Evolutionary conservation across 2,113 vertebrate species (phyloP).

Genomic region (Mustela lutreola): DNA sequence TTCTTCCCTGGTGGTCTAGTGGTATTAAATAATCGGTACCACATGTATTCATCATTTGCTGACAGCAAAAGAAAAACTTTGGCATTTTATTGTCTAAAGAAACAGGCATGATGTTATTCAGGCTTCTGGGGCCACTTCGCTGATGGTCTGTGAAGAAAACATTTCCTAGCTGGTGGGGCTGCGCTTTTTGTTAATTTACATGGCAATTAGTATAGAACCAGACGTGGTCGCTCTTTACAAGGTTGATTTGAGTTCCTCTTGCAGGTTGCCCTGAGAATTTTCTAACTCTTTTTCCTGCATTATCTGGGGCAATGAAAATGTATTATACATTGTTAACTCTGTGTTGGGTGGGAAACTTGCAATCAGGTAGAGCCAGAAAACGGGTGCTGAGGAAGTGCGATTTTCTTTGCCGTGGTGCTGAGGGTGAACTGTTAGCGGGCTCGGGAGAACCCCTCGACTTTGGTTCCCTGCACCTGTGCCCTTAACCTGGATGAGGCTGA

Average conservation of each 20-base stretch:
- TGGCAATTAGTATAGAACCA: constrained; percentile 83
- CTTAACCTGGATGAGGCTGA: not conserved
- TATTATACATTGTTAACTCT: constrained; percentile 73
- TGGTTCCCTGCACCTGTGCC: not conserved
- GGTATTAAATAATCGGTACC: constrained; percentile 92
- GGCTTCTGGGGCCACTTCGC: constrained; percentile 81
- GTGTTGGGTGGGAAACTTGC: constrained; percentile 59
- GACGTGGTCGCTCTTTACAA: constrained; percentile 78
- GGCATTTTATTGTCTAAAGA: constrained; percentile 89
- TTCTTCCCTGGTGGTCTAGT: constrained; percentile 93
- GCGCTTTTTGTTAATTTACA: constrained; percentile 83
- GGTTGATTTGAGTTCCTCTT: constrained; percentile 74
- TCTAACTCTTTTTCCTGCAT: constrained; percentile 75
- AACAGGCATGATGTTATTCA: constrained; percentile 84
- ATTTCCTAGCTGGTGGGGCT: constrained; percentile 76
- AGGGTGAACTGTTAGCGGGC: not conserved
- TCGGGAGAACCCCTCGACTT: not conserved
- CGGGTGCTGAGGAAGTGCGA: not conserved
- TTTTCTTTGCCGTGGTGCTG: not conserved
- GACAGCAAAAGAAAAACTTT: constrained; percentile 90
- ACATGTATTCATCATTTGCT: constrained; percentile 92
- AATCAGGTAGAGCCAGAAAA: not conserved
- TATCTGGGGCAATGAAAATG: constrained; percentile 70
- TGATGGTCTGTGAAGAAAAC: constrained; percentile 81
- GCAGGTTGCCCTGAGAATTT: constrained; percentile 70